phyloP scores from a whole-genome alignment of 1,140 invertebrate species.

The Euschistus heros region DNA sequence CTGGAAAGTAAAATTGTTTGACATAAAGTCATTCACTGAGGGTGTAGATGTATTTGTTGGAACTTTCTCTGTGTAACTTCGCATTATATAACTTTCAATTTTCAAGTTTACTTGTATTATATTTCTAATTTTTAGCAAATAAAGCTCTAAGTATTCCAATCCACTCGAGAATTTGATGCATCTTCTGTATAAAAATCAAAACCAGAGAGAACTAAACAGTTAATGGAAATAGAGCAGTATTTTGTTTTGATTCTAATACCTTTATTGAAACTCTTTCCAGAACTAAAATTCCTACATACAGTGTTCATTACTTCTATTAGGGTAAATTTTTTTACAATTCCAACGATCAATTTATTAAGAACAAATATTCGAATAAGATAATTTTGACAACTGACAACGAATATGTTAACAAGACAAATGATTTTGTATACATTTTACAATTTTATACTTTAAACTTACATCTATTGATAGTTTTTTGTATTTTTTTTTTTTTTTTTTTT shows the following conservation, averaged over 20 bases:
- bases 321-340: conserved; percentile 21
- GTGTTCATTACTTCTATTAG: conserved; percentile 18
- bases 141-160: no score
- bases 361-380: conserved; percentile 22
- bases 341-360: conserved; percentile 17
- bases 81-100: no score
- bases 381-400: conserved; percentile 19
- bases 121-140: no score
- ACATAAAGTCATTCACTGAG: no score
- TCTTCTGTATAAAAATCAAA: no score
- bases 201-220: no score
- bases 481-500: conserved; percentile 14
- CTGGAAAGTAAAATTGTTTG: no score
- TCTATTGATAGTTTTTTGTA: conserved; percentile 19
- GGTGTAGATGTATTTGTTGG: no score
- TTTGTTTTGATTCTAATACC: conserved; percentile 7
- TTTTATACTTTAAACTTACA: conserved; percentile 22
- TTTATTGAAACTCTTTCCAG: conserved; percentile 25
- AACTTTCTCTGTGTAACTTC: no score
- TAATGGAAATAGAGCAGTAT: no score
- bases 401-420: conserved; percentile 14
- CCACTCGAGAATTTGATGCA: no score
- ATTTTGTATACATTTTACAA: conserved; percentile 20
- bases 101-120: no score
- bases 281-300: conserved; percentile 27